Percentiles rank a stretch among this genome's conserved stretches.
These are phyloP conservation scores for Dolichoris vasculosae DNA, from an alignment of 1,140 invertebrate species.

Conservation along the genomic window DNA sequence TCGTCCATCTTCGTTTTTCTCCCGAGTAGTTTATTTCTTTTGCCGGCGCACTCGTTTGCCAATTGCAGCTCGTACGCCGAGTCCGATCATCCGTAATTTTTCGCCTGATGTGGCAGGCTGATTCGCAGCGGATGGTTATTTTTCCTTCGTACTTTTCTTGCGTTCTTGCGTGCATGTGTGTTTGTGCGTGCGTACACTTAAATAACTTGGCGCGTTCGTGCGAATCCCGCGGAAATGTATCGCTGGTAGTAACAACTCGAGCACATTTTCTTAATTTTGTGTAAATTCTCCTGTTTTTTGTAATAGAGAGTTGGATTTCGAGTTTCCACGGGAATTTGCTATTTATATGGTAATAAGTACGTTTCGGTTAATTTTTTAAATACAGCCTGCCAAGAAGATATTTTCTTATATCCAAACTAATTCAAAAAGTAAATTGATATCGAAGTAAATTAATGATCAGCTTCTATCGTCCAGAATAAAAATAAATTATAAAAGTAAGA, in stretches of 20 bases:
- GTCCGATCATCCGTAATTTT: slow-evolving; percentile 67
- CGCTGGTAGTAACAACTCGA: not conserved
- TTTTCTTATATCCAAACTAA: no score
- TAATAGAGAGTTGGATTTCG: not conserved
- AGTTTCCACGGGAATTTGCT: not conserved
- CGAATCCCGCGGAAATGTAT: not conserved
- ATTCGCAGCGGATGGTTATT: not conserved
- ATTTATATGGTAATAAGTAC: not conserved
- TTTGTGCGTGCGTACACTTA: not conserved
- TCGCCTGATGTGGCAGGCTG: slow-evolving; percentile 61
- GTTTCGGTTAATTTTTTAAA: not conserved
- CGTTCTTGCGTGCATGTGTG: not conserved
- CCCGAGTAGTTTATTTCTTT: slow-evolving; percentile 50
- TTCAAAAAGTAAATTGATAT: no score
- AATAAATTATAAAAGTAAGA: no score
- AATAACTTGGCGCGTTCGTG: not conserved
- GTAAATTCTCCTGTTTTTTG: slow-evolving; percentile 4
- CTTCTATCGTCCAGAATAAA: no score
- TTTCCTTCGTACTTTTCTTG: not conserved
- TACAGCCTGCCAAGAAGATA: no score
- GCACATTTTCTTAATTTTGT: not conserved
- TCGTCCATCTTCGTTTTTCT: not conserved
- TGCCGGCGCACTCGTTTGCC: slow-evolving; percentile 52
- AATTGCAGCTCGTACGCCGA: slow-evolving; percentile 57
- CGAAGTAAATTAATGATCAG: no score